Evolutionary conservation across 2,888 invertebrate species (phyloP), one percentile per base, ranked within the genome.

Genomic region (Cremastinae sp.): DNA sequence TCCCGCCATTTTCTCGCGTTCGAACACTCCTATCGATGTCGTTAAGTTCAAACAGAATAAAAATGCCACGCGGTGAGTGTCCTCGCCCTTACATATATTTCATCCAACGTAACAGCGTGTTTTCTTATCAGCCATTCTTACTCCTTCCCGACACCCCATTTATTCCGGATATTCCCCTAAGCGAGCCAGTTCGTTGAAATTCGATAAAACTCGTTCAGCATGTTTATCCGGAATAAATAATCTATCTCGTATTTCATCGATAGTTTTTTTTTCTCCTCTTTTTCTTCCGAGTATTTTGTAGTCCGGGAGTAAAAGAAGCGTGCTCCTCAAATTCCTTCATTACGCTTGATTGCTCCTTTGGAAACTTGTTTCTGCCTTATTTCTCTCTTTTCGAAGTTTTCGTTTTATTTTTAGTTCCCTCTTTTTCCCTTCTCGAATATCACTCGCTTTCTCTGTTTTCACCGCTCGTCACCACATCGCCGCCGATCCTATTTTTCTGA

Each of bases 11-110:
- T n/a, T 22, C 38, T 56, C 1, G 66, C 20, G 51, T 18, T 22
- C 34, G 12, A 16, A 51, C 51, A 10, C 16, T 62, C 18, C 8
- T 28, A n/a, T n/a, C 34, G 45, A 66, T 41, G 64, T 66, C 36
- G 14, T 68, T 14, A 28, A 16, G 45, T 66, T 62, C 38, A 41
- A 34, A 59, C 45, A 45, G 18, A 56, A 65, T 43, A 56, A 16
- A 62, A 61, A 76, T 76, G 76, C 68, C 72, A 18, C 16, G 45
- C 53, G 76, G 76, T 76, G 59, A 76, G 76, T 76, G 72, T 53
- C 38, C 72, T 47, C 14, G 9, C 20, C 49, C 14, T 51, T 68
- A 20, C 62, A 45, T 58, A 7, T 16, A 16, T 28, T 34, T 14
- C 12, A 22, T 28, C 16, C 12, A 9, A 9, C 1, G 9, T 14